Evolutionary conservation across 2,113 vertebrate species (phyloP).

Genomic region (Lasiurus cinereus): DNA sequence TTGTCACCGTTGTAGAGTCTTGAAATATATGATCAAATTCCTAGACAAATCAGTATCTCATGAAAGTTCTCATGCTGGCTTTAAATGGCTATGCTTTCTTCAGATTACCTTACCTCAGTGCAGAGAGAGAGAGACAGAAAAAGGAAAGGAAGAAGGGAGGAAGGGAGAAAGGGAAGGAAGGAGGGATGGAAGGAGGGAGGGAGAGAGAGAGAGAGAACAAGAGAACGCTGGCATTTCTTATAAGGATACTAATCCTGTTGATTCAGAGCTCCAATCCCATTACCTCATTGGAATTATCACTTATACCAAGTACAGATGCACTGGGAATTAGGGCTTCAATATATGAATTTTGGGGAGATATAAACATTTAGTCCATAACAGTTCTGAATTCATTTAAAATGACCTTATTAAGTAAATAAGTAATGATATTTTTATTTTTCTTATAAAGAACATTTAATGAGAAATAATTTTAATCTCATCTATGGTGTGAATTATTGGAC

Average conservation of each 20-base stretch:
- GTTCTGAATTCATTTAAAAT: not conserved
- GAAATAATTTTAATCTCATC: not conserved
- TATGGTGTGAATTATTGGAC: not conserved
- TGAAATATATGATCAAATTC: not conserved
- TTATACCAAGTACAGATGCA: not conserved
- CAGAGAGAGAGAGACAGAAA: not conserved
- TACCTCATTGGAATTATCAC: not conserved
- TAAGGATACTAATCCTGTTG: not conserved
- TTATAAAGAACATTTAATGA: not conserved
- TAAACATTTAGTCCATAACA: not conserved
- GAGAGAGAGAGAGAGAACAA: no score
- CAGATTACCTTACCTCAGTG: no score
- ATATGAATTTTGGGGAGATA: not conserved
- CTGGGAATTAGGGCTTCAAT: not conserved
- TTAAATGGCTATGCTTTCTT: not conserved
- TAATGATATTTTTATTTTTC: not conserved
- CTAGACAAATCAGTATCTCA: not conserved
- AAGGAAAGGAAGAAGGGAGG: no score
- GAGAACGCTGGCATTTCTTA: not conserved
- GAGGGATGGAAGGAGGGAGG: no score
- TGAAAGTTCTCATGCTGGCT: not conserved
- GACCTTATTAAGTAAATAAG: not conserved
- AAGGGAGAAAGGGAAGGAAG: no score
- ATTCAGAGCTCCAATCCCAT: not conserved
- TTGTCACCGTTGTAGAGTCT: not conserved